Base-by-base conservation (phyloP, 2,888 invertebrate species). In the Dastarcus helophoroides region DNA sequence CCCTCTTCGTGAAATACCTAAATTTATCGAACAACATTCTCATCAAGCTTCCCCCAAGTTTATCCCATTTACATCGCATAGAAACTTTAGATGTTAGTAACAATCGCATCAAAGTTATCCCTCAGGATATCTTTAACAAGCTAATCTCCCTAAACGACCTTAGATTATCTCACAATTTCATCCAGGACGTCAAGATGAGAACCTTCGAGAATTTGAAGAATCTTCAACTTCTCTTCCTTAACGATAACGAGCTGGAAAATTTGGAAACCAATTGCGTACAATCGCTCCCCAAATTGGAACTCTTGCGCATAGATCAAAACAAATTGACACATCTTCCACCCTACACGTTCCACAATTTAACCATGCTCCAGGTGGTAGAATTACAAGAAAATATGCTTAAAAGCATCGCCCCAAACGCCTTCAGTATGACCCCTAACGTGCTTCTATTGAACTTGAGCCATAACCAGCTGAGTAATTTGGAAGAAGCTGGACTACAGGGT, bases 381-480 rank as follows among this genome's bases (percentile, higher is more conserved):
- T 60, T 88, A 26, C 85, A 86, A 59, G 79, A 86, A 46, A 88
- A 89, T 53, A 69, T 75, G 29, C 59, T 86, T 29, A 72, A 76
- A 44, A 77, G 71, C 46, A 77, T 85, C 39, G 76, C 81, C 0
- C 65, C 69, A 14, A 71, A 76, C 42, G 82, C 84, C 3, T 88
- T 90, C 53, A 73, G 78, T 40, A 75, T 78, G 45, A 73, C 84
- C 12, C 82, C 83, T 0, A 75, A 82, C 27, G 64, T 90, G 31
- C 71, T 86, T 33, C 79, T 84, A 55, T 64, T 90, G 28, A 89
- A 90, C 63, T 60, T 90, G 38, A 88, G 88, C 43, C 71, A 79
- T 48, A 90, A 90, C 61, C 74, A 82, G 43, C 65, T 91, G 33
- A 69, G 70, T 3, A 75, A 69, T 30, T 63, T 90, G 48, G 81